Conservation (phyloP, 2,113 vertebrate genomes). For the Monopterus albus region DNA sequence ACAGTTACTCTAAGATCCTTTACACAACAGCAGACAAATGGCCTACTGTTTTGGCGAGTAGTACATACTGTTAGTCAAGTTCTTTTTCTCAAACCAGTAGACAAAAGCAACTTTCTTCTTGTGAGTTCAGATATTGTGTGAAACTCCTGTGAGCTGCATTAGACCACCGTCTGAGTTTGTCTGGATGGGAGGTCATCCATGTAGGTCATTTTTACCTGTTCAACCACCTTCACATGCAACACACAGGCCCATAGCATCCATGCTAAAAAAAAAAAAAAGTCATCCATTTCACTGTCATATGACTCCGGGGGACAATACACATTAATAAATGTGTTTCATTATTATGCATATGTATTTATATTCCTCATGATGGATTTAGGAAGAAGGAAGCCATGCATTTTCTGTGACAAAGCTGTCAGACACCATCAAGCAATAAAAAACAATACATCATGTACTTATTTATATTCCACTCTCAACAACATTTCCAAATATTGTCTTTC, state of each 20-base stretch:
- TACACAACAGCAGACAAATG: neutral
- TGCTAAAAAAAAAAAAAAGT: slow-evolving; percentile 68
- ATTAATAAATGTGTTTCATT: slow-evolving; percentile 85
- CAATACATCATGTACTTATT: slow-evolving; percentile 82
- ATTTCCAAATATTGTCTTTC: slow-evolving; percentile 79
- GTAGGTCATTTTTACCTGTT: slow-evolving; percentile 58
- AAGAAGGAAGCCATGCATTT: slow-evolving; percentile 79
- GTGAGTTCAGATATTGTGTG: slow-evolving; percentile 80
- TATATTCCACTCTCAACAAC: slow-evolving; percentile 73
- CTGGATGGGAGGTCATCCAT: slow-evolving; percentile 76
- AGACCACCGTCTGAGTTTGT: slow-evolving; percentile 73
- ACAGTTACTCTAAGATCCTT: neutral
- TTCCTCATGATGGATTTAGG: slow-evolving; percentile 80
- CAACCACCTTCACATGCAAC: slow-evolving; percentile 79
- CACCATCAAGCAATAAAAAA: slow-evolving; percentile 79
- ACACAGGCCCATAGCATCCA: slow-evolving; percentile 73
- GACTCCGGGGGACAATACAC: slow-evolving; percentile 82
- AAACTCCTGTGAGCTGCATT: slow-evolving; percentile 70
- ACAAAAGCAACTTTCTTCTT: slow-evolving; percentile 4
- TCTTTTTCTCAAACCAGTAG: neutral
- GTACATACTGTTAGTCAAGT: neutral
- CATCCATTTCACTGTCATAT: slow-evolving; percentile 83
- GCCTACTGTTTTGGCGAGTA: neutral
- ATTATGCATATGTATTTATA: slow-evolving; percentile 84
- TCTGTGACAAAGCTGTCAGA: slow-evolving; percentile 75